phyloP scores from a whole-genome alignment of 2,888 invertebrate species.

The Abrostola triplasia region DNA sequence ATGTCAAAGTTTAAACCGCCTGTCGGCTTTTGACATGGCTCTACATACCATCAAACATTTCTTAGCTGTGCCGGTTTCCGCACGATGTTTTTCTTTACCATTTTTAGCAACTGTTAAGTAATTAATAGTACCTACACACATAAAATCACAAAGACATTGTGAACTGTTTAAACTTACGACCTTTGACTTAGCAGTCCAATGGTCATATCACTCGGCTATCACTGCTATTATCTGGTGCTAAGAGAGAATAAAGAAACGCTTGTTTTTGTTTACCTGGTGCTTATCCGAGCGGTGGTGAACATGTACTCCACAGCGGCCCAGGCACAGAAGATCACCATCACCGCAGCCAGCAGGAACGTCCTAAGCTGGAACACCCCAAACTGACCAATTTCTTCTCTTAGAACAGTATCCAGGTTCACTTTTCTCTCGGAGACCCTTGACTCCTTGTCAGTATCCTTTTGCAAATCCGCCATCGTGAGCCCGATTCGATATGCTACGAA shows the following conservation, averaged over 20 bases:
- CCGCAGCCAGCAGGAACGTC: constrained; percentile 59
- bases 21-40: too few species aligned
- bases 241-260: too few species aligned
- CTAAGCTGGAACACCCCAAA: constrained; percentile 74
- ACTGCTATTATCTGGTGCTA: too few species aligned
- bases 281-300: constrained; percentile 77
- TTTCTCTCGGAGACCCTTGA: constrained; percentile 1
- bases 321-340: constrained; percentile 70
- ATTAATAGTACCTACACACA: too few species aligned
- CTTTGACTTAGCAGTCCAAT: too few species aligned
- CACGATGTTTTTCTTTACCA: too few species aligned
- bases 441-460: neutral
- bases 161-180: too few species aligned
- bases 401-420: constrained; percentile 72
- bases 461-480: neutral
- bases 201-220: too few species aligned
- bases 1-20: too few species aligned
- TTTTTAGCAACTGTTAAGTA: too few species aligned
- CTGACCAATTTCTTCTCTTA: constrained; percentile 78
- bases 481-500: neutral
- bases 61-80: too few species aligned
- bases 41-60: too few species aligned
- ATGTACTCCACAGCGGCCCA: constrained; percentile 75
- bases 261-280: constrained; percentile 65
- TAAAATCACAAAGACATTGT: neutral